Evolutionary conservation across 2,888 invertebrate genomes (phyloP).

Genomic region (Napeogenes sylphis): DNA sequence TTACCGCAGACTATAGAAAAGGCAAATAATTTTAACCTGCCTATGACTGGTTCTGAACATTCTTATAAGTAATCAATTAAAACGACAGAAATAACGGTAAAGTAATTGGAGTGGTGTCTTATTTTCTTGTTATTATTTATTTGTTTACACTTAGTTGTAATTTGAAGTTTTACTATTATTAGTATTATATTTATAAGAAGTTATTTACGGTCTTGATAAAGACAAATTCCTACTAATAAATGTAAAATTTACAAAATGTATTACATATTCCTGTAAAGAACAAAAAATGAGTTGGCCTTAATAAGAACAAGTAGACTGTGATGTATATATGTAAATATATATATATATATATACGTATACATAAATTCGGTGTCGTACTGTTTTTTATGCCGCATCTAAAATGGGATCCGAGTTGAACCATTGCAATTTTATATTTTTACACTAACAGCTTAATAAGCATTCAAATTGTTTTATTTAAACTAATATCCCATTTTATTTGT

Average conservation of each 20-base stretch:
- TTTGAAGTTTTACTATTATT: not conserved
- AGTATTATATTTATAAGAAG: conserved; percentile 4
- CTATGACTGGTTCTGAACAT: no score
- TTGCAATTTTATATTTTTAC: not conserved
- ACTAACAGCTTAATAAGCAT: not conserved
- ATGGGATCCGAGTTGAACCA: conserved; percentile 1
- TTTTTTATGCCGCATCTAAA: not conserved
- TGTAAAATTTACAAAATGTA: conserved; percentile 3
- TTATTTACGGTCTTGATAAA: conserved; percentile 6
- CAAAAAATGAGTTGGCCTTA: not conserved
- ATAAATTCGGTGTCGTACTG: not conserved
- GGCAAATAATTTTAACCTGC: no score
- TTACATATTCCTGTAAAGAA: conserved; percentile 2
- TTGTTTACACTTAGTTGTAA: conserved; percentile 3
- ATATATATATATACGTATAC: not conserved
- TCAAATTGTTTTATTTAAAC: not conserved
- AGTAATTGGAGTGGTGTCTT: not conserved
- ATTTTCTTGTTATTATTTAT: conserved; percentile 1
- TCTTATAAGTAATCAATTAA: no score
- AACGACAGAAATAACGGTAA: no score
- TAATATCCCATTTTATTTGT: conserved; percentile 1
- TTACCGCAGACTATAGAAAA: no score
- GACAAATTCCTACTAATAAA: conserved; percentile 6
- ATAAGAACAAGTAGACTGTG: not conserved
- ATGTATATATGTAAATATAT: not conserved